These are phyloP conservation scores for Nephrocerus scutellatus DNA, from an alignment of 2,888 invertebrate species.

Conservation along the genomic window DNA sequence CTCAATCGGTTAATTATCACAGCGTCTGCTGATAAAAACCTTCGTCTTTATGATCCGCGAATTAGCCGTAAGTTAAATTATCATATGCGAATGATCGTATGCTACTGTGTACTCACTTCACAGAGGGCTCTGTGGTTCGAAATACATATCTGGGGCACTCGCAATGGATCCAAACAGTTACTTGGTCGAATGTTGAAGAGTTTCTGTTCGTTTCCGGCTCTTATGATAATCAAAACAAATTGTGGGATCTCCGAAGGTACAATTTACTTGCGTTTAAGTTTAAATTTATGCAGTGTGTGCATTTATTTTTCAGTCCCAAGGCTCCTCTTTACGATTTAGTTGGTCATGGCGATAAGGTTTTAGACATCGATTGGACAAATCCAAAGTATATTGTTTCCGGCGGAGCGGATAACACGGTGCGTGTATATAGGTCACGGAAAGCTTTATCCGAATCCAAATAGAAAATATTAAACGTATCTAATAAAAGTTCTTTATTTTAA, in stretches of 20 bases:
- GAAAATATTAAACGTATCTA: background rate
- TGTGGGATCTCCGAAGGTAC: constrained; percentile 92
- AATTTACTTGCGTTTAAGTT: constrained; percentile 8
- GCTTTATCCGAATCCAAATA: constrained; percentile 23
- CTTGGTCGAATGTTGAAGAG: constrained; percentile 79
- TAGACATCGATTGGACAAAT: constrained; percentile 92
- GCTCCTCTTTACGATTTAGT: constrained; percentile 86
- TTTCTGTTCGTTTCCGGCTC: constrained; percentile 87
- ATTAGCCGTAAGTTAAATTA: constrained; percentile 64
- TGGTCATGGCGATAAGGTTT: constrained; percentile 89
- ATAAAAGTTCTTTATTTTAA: background rate
- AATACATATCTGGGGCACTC: constrained; percentile 76
- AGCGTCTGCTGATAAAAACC: constrained; percentile 83
- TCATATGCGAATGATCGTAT: background rate
- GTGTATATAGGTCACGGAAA: constrained; percentile 66
- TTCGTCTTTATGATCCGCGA: constrained; percentile 87
- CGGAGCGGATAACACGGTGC: constrained; percentile 85
- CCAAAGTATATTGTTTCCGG: constrained; percentile 82
- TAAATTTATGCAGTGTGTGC: constrained; percentile 5
- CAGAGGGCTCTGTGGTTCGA: constrained; percentile 83
- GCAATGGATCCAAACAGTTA: constrained; percentile 85
- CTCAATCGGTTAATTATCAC: constrained; percentile 68
- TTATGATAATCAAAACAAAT: constrained; percentile 82
- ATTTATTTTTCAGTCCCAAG: constrained; percentile 61
- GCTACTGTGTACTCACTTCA: constrained; percentile 32